phyloP scores from a whole-genome alignment of 2,888 invertebrate genomes.

The Strigamia maritima region DNA sequence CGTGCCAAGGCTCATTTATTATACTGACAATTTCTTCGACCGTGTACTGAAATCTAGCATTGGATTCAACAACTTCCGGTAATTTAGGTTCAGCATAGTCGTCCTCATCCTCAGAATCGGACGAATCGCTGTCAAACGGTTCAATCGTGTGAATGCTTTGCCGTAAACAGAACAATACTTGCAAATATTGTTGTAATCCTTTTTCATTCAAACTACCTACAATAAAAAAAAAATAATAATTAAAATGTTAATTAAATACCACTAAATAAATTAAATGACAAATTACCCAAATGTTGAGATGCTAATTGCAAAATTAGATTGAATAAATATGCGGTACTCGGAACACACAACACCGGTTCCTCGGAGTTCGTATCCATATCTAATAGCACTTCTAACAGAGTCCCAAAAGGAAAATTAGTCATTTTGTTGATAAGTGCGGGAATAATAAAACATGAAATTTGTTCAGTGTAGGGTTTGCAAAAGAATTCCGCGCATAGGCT shows the following conservation, averaged over 20 bases:
- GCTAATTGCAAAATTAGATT: conserved; percentile 6
- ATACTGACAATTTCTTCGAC: conserved; percentile 61
- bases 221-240: background rate
- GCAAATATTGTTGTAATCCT: conserved; percentile 63
- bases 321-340: background rate
- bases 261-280: background rate
- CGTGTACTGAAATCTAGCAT: conserved; percentile 43
- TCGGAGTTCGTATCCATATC: background rate
- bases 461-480: conserved; percentile 49
- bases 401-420: conserved; percentile 50
- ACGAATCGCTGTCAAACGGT: conserved; percentile 58
- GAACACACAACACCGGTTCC: background rate
- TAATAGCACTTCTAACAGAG: conserved; percentile 49
- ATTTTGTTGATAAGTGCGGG: conserved; percentile 50
- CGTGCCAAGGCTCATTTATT: conserved; percentile 64
- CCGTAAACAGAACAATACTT: conserved; percentile 59
- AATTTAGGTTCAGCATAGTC: conserved; percentile 38
- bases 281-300: conserved; percentile 2
- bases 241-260: background rate
- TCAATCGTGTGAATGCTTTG: conserved; percentile 50
- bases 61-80: conserved; percentile 39
- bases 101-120: conserved; percentile 55
- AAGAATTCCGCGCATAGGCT: conserved; percentile 47
- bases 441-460: conserved; percentile 50
- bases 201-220: conserved; percentile 60